phyloP scores from a whole-genome alignment of 2,888 invertebrate species.

The Papilio elwesi region DNA sequence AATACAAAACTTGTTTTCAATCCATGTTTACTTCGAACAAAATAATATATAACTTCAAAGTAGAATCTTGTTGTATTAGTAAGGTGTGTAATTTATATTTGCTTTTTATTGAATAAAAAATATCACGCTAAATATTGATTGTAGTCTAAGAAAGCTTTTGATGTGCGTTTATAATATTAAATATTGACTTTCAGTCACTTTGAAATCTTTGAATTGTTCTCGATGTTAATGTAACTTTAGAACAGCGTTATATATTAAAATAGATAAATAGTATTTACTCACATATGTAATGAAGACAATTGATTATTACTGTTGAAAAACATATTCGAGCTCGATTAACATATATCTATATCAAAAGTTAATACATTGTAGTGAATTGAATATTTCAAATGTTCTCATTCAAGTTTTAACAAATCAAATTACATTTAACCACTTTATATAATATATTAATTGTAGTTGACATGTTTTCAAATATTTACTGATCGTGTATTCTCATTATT shows the following conservation, averaged over 20 bases:
- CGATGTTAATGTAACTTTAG: neutral
- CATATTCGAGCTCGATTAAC: too few relatives aligned
- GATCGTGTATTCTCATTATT: neutral
- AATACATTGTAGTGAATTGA: too few relatives aligned
- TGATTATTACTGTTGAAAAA: too few relatives aligned
- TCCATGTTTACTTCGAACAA: neutral
- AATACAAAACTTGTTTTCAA: neutral
- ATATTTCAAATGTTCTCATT: constrained; percentile 3
- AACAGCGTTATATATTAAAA: neutral
- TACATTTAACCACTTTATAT: neutral
- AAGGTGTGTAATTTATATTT: neutral
- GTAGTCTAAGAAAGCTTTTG: constrained; percentile 25
- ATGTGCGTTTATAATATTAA: constrained; percentile 6
- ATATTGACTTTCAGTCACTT: neutral
- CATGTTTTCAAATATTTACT: constrained; percentile 1
- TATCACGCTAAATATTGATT: constrained; percentile 7
- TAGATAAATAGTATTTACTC: too few relatives aligned
- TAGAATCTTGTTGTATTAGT: neutral
- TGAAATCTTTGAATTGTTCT: neutral
- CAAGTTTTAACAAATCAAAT: neutral
- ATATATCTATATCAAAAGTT: too few relatives aligned
- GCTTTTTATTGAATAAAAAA: neutral
- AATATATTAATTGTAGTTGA: neutral
- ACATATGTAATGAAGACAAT: too few relatives aligned
- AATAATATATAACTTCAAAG: neutral